Evolutionary conservation across 2,888 invertebrate species (phyloP).

Genomic region (Stramonita haemastoma): DNA sequence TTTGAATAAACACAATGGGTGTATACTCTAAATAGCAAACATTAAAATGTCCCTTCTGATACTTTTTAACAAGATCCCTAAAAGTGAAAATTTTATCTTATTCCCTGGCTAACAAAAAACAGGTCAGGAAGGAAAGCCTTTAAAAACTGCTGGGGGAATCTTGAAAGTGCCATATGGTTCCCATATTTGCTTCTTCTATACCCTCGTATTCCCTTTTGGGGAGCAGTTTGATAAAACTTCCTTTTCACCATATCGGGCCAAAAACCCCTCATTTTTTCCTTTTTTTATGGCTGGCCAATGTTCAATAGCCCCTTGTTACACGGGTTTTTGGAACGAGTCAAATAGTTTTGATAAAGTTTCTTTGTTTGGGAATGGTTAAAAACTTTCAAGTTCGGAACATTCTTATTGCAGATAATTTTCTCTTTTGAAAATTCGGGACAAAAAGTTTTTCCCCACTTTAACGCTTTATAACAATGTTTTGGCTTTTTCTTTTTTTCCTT

Average conservation of each 20-base stretch:
- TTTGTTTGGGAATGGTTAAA: conserved; percentile 54
- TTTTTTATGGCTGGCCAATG: conserved; percentile 69
- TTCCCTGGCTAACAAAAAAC: conserved; percentile 73
- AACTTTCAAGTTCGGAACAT: conserved; percentile 59
- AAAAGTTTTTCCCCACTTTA: conserved; percentile 41
- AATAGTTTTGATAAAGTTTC: conserved; percentile 69
- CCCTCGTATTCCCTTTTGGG: conserved; percentile 74
- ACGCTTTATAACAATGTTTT: conserved; percentile 50
- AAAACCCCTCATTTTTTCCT: conserved; percentile 71
- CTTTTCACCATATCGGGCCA: conserved; percentile 59
- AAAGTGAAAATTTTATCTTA: conserved; percentile 71
- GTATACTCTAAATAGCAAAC: conserved; percentile 76
- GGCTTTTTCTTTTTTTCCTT: neutral
- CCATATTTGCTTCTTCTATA: conserved; percentile 71
- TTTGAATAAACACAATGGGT: conserved; percentile 68
- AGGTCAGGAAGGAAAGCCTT: conserved; percentile 70
- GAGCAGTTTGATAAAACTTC: conserved; percentile 71
- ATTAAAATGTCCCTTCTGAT: conserved; percentile 57
- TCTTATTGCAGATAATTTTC: neutral
- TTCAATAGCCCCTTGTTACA: conserved; percentile 63
- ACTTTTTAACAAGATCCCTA: conserved; percentile 67
- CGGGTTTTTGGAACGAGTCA: conserved; percentile 71
- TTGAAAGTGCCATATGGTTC: conserved; percentile 55
- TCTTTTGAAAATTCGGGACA: conserved; percentile 17
- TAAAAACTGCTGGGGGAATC: conserved; percentile 66